A percentile compares a stretch with the other conserved stretches of the same genome.
phyloP scores from a whole-genome alignment of 2,888 invertebrate genomes.

The Liopterus haemorrhoidalis region DNA sequence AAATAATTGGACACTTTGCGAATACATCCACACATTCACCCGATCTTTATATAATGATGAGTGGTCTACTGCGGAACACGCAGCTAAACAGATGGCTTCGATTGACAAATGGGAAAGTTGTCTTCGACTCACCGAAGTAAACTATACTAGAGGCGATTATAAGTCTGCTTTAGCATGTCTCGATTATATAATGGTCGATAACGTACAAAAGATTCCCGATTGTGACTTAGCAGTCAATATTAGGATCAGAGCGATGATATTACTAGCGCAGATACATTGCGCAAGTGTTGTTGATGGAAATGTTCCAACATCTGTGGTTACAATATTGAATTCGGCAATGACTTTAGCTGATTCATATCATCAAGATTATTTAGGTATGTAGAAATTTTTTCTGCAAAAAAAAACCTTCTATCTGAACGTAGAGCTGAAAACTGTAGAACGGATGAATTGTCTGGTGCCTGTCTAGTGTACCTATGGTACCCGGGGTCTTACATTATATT shows the following conservation, averaged over 20 bases:
- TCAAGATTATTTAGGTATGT: constrained; percentile 70
- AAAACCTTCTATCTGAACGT: no score
- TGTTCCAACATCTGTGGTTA: constrained; percentile 48
- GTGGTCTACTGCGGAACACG: constrained; percentile 64
- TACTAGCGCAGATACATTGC: constrained; percentile 62
- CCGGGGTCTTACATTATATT: no score
- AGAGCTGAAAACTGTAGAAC: no score
- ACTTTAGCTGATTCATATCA: constrained; percentile 68
- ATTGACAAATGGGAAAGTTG: constrained; percentile 63
- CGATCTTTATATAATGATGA: constrained; percentile 50
- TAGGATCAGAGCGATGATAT: constrained; percentile 61
- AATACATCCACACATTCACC: constrained; percentile 52
- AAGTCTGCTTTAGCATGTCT: constrained; percentile 41
- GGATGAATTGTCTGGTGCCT: no score
- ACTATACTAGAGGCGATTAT: constrained; percentile 44
- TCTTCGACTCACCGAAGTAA: constrained; percentile 46
- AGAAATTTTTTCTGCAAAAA: no score
- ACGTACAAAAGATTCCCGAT: constrained; percentile 50
- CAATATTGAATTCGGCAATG: constrained; percentile 63
- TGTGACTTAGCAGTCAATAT: constrained; percentile 51
- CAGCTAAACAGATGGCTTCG: constrained; percentile 62
- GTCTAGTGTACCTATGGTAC: no score
- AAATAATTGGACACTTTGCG: constrained; percentile 62
- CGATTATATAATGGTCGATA: constrained; percentile 45
- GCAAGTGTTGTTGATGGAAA: constrained; percentile 40